These are phyloP conservation scores for Drosophila vallismaia DNA, from an alignment of 2,888 invertebrate species.

Conservation along the genomic window DNA sequence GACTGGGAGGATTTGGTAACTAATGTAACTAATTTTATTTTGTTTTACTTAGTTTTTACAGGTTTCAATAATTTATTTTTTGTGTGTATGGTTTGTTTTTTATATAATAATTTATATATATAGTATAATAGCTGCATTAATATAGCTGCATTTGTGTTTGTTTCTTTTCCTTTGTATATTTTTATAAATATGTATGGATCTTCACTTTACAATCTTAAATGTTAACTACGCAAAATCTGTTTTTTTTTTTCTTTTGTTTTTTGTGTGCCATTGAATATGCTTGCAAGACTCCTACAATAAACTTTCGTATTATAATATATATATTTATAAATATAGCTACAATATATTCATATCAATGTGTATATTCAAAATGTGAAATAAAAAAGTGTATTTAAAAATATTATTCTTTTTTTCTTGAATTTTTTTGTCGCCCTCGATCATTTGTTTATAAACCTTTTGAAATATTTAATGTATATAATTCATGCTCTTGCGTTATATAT, in stretches of 20 bases:
- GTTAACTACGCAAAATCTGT: constrained; percentile 63
- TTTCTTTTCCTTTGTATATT: constrained; percentile 61
- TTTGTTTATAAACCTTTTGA: constrained; percentile 64
- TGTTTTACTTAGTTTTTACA: constrained; percentile 78
- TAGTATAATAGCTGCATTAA: constrained; percentile 50
- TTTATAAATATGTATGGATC: constrained; percentile 77
- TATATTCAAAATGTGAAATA: constrained; percentile 75
- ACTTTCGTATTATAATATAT: constrained; percentile 52
- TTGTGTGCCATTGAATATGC: constrained; percentile 64
- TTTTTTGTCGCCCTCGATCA: constrained; percentile 7
- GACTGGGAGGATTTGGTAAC: constrained; percentile 70
- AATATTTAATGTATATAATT: constrained; percentile 53
- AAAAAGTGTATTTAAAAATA: constrained; percentile 76
- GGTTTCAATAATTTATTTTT: constrained; percentile 71
- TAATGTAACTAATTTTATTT: constrained; percentile 80
- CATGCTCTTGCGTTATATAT: constrained; percentile 45
- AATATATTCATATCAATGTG: constrained; percentile 69
- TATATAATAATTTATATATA: constrained; percentile 41
- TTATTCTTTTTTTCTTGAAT: constrained; percentile 44
- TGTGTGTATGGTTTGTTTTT: constrained; percentile 55
- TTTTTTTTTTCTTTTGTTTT: constrained; percentile 54
- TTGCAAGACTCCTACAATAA: constrained; percentile 76
- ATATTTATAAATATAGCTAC: constrained; percentile 49
- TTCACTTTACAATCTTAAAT: constrained; percentile 73
- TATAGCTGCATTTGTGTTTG: constrained; percentile 63